phyloP scores from a whole-genome alignment of 2,797 vertebrate genomes.

The Diglossa cyanea region DNA sequence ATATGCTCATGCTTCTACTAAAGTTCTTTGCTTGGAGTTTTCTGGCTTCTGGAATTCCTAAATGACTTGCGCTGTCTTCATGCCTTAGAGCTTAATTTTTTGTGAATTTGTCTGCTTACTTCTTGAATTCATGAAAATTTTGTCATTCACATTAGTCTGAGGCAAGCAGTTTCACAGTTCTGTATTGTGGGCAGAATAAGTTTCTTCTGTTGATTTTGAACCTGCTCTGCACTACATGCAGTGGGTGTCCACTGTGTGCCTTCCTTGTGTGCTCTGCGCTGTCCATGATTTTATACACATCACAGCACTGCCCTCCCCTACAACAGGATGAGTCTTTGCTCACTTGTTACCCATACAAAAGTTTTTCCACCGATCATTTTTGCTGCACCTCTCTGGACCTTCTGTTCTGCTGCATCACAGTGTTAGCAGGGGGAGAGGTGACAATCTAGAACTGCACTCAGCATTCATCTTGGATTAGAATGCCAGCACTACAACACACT shows the following conservation, averaged over 20 bases:
- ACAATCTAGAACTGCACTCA: background rate
- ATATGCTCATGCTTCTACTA: background rate
- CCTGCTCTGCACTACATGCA: background rate
- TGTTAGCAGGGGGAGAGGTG: background rate
- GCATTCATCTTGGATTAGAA: background rate
- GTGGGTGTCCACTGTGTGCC: background rate
- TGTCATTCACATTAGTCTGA: background rate
- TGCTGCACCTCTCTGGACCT: background rate
- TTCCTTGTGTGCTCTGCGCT: background rate
- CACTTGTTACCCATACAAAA: background rate
- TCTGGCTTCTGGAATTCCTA: background rate
- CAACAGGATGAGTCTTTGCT: accelerated
- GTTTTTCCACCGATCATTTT: background rate
- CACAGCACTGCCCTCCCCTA: background rate
- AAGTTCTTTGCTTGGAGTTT: background rate
- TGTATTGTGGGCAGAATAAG: background rate
- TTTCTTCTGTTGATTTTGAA: background rate
- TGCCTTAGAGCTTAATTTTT: background rate
- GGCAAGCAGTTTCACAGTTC: background rate
- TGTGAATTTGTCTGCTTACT: background rate
- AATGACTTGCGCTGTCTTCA: background rate
- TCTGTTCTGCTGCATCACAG: background rate
- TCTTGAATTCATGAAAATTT: background rate
- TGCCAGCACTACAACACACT: accelerated
- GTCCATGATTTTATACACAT: background rate